Evolutionary conservation across 2,797 vertebrate species (phyloP).

Genomic region (Xiphophorus birchmanni): DNA sequence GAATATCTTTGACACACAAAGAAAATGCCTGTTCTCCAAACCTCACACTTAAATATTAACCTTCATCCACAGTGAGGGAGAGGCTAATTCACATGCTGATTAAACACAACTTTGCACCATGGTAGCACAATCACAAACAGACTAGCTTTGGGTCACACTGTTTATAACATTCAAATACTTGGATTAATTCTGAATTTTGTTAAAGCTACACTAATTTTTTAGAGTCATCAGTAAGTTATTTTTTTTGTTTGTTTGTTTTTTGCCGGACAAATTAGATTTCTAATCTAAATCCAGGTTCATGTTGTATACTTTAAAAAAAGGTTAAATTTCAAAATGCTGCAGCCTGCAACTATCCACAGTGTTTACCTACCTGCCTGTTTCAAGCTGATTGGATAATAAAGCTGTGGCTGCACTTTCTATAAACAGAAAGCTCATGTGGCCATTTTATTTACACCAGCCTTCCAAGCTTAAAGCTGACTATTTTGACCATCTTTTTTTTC

Average conservation of each 20-base stretch:
- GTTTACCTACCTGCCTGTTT: neutral
- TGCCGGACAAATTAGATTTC: neutral
- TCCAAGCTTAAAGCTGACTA: neutral
- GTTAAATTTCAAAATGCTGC: neutral
- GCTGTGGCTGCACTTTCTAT: neutral
- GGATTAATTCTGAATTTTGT: neutral
- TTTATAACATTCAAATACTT: neutral
- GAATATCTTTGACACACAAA: conserved; percentile 24
- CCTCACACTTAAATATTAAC: conserved; percentile 53
- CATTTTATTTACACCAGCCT: neutral
- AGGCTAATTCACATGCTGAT: conserved; percentile 25
- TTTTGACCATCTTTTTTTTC: neutral
- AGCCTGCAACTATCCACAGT: neutral
- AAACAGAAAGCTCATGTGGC: neutral
- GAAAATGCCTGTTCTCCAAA: conserved; percentile 10
- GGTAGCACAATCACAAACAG: conserved; percentile 30
- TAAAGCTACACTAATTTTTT: neutral
- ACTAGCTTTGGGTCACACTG: neutral
- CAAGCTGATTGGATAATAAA: neutral
- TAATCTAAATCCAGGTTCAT: neutral
- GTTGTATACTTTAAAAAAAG: neutral
- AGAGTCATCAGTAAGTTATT: too few relatives aligned
- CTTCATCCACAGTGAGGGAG: conserved; percentile 15
- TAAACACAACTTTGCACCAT: conserved; percentile 11
- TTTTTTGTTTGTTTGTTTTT: neutral